These are phyloP conservation scores for Myxocyprinus asiaticus DNA, from an alignment of 2,113 vertebrate genomes.

Conservation along the genomic window DNA sequence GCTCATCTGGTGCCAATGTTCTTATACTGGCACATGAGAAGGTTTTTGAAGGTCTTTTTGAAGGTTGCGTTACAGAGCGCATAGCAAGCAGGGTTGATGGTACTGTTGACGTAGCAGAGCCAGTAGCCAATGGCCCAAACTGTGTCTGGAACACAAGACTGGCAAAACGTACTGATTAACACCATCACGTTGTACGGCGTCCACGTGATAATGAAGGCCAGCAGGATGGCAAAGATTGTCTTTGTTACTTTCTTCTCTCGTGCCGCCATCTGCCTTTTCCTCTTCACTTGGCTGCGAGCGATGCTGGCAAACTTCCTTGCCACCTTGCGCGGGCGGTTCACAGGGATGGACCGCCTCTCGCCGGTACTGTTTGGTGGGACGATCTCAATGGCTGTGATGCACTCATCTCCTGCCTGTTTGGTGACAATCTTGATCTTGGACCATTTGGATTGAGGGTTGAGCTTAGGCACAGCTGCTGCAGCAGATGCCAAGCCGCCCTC, in stretches of 20 bases:
- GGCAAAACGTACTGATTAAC: conserved; percentile 95
- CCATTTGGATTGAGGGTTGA: conserved; percentile 83
- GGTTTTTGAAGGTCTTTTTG: conserved; percentile 98
- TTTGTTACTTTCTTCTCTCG: conserved; percentile 97
- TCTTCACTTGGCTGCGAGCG: conserved; percentile 93
- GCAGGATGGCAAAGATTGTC: conserved; percentile 96
- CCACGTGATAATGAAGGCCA: conserved; percentile 98
- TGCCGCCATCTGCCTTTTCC: conserved; percentile 97
- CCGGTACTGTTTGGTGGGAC: conserved; percentile 81
- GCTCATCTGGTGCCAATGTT: conserved; percentile 94
- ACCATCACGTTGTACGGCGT: conserved; percentile 99
- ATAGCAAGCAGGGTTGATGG: conserved; percentile 97
- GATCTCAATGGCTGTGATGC: conserved; percentile 94
- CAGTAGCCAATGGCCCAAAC: conserved; percentile 97
- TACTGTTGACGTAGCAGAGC: conserved; percentile 98
- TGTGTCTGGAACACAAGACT: conserved; percentile 89
- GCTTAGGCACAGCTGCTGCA: conserved; percentile 54
- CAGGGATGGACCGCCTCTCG: conserved; percentile 80
- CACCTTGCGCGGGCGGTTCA: conserved; percentile 83
- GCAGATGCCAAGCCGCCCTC: conserved; percentile 60
- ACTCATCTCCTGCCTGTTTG: conserved; percentile 90
- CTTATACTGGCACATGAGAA: conserved; percentile 95
- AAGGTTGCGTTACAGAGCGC: conserved; percentile 98
- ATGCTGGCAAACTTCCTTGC: conserved; percentile 98
- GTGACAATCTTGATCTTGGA: conserved; percentile 98